Percentiles rank a stretch among this genome's conserved stretches.
Conservation (phyloP, 2,113 vertebrate species). For the Trogon surrucura region DNA sequence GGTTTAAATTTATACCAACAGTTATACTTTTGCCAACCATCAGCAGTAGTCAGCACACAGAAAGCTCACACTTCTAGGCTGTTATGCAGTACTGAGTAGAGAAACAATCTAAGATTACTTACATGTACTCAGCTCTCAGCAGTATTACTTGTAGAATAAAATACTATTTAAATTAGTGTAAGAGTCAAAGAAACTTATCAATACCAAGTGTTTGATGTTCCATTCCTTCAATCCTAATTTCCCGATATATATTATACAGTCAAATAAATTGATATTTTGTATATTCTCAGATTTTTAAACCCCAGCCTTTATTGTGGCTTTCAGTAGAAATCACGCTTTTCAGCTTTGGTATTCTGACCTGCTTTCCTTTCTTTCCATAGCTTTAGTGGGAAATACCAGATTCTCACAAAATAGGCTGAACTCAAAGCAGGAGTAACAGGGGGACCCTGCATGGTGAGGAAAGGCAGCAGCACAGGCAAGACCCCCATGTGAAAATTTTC, state of each 20-base stretch:
- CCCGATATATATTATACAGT: not conserved
- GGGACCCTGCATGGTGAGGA: not conserved
- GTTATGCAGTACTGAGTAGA: not conserved
- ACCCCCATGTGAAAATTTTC: not conserved
- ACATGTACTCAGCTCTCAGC: not conserved
- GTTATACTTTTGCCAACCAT: not conserved
- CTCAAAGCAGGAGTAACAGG: not conserved
- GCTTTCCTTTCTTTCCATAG: not conserved
- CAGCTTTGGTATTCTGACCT: not conserved
- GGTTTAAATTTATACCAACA: constrained; percentile 39
- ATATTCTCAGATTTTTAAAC: not conserved
- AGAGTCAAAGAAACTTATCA: not conserved
- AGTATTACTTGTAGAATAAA: not conserved
- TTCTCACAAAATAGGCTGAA: not conserved
- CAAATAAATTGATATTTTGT: not conserved
- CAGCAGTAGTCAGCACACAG: not conserved
- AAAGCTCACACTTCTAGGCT: not conserved
- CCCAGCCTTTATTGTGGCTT: not conserved
- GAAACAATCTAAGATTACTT: not conserved
- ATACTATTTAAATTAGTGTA: not conserved
- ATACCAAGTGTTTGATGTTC: not conserved
- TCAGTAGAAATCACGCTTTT: not conserved
- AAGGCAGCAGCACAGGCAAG: not conserved
- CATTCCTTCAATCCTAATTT: not conserved
- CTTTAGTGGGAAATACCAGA: not conserved